Conservation (phyloP, 2,113 vertebrate species). For the Apodemus sylvaticus region DNA sequence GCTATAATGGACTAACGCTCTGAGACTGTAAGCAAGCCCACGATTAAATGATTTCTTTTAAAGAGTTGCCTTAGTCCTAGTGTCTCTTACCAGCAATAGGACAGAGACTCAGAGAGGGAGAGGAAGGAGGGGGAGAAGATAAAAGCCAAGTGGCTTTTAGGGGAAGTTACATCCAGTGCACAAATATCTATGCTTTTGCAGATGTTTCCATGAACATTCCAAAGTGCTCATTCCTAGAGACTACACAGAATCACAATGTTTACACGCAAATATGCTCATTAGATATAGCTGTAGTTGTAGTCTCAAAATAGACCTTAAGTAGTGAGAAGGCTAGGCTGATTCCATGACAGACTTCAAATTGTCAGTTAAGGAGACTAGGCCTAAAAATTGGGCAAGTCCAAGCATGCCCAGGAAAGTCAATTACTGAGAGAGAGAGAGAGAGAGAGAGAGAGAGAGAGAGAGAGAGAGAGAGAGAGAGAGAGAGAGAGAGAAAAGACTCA, state of each 20-base stretch:
- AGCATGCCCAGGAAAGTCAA: too few species aligned
- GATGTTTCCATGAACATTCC: neutral
- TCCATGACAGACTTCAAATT: too few species aligned
- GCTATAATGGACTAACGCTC: neutral
- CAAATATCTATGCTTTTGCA: neutral
- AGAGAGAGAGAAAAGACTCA: too few species aligned
- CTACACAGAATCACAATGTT: neutral
- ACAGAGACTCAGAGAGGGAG: neutral
- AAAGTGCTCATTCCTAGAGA: neutral
- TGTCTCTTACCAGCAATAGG: neutral
- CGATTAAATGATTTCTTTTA: neutral
- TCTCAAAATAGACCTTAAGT: neutral
- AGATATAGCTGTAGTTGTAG: neutral
- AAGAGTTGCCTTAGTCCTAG: neutral
- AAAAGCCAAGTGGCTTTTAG: neutral
- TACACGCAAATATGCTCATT: neutral
- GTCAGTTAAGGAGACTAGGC: too few species aligned
- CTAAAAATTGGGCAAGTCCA: too few species aligned
- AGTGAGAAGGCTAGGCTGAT: too few species aligned
- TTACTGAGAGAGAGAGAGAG: too few species aligned
- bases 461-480: too few species aligned
- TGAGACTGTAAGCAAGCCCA: neutral
- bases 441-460: too few species aligned
- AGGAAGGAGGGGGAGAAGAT: neutral
- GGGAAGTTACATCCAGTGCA: neutral